Conservation (phyloP, 92 coral and sea anemone genomes). For the Montipora capitata region DNA sequence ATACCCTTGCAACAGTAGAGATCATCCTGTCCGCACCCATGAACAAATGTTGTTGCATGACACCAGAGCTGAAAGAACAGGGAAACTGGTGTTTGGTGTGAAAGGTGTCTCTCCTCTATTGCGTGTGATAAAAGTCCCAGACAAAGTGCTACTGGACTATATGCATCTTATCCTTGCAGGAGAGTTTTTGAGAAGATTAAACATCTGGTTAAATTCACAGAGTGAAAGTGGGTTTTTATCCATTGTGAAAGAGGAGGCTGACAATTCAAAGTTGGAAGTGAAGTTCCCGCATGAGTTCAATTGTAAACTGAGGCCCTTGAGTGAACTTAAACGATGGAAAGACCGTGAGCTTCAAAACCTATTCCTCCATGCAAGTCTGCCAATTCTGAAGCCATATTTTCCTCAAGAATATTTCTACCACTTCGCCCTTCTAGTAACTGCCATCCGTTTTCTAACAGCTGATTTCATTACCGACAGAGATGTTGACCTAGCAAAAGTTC, state of each 20-base stretch:
- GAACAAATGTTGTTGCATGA: background rate
- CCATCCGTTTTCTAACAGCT: no score
- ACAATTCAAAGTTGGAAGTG: background rate
- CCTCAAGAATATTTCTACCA: background rate
- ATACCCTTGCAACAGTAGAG: no score
- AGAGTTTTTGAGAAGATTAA: constrained; percentile 33
- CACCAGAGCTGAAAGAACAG: background rate
- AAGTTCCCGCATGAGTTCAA: constrained; percentile 43
- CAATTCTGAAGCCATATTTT: background rate
- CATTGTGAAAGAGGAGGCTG: background rate
- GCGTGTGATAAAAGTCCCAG: constrained; percentile 1
- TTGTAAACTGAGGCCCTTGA: background rate
- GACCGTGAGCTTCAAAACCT: background rate
- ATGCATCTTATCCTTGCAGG: constrained; percentile 54
- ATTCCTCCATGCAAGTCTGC: background rate
- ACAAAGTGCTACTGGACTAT: constrained; percentile 29
- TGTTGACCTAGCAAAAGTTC: no score
- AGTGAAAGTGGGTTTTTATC: background rate
- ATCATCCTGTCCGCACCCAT: no score
- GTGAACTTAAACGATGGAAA: background rate
- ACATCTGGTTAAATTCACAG: constrained; percentile 24
- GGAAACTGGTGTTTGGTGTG: constrained; percentile 48
- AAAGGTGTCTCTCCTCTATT: constrained; percentile 53
- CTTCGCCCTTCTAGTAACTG: background rate
- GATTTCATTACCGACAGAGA: no score